Conservation (phyloP, 2,797 vertebrate genomes). For the Phaenicophaeus curvirostris region DNA sequence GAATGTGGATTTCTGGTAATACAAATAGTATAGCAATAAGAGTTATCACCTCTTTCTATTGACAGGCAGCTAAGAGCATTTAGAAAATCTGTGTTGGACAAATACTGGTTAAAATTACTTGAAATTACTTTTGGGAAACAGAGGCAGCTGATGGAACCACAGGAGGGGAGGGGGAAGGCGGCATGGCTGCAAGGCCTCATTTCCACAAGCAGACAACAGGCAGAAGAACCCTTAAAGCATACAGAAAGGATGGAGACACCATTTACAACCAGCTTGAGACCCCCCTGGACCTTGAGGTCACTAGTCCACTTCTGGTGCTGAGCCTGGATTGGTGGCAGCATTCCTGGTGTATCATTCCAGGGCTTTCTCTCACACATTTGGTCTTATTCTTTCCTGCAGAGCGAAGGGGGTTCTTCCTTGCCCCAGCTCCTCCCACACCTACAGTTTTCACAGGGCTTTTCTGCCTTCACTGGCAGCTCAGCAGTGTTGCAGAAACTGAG, state of each 20-base stretch:
- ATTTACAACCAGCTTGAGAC: neutral
- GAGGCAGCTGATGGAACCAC: neutral
- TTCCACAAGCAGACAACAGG: neutral
- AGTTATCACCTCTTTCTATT: neutral
- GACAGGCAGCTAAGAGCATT: neutral
- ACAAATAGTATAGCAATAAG: neutral
- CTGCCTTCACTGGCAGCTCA: neutral
- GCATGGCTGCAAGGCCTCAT: neutral
- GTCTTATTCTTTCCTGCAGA: neutral
- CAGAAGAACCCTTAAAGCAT: neutral
- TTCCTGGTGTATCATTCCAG: neutral
- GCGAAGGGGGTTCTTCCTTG: neutral
- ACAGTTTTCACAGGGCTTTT: neutral
- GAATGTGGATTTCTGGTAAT: neutral
- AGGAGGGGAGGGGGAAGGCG: neutral
- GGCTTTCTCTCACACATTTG: neutral
- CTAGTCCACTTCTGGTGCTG: neutral
- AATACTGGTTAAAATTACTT: neutral
- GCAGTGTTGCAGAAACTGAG: neutral
- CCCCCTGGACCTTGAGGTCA: neutral
- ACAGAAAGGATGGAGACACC: neutral
- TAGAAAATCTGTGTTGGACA: neutral
- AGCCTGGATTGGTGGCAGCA: neutral
- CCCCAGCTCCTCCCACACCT: neutral
- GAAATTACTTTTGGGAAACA: neutral